Percentiles rank a stretch among this genome's conserved stretches.
phyloP scores from a whole-genome alignment of 2,888 invertebrate genomes.

The Nomada fucata region DNA sequence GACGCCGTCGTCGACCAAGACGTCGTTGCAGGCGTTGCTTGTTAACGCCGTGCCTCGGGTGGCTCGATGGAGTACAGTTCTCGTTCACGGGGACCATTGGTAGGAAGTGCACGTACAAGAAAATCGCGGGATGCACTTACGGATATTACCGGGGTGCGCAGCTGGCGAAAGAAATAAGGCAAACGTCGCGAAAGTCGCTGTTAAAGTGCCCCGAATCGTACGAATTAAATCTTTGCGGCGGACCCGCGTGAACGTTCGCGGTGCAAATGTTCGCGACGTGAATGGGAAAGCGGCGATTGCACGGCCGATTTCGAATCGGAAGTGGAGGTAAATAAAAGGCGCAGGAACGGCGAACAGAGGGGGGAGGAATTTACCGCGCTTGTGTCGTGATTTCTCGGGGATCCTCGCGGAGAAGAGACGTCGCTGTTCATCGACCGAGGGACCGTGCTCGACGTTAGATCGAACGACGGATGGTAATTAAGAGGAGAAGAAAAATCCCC shows the following conservation, averaged over 20 bases:
- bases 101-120: conserved; percentile 64
- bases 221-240: conserved; percentile 58
- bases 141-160: conserved; percentile 69
- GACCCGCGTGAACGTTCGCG: conserved; percentile 1
- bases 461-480: conserved; percentile 48
- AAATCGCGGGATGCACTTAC: conserved; percentile 76
- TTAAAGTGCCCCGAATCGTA: conserved; percentile 6
- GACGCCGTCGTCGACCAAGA: conserved; percentile 44
- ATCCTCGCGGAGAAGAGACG: conserved; percentile 3
- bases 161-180: conserved; percentile 37
- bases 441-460: conserved; percentile 5
- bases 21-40: conserved; percentile 71
- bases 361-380: no score
- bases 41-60: conserved; percentile 71
- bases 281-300: conserved; percentile 4
- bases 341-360: neutral
- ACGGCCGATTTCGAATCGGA: conserved; percentile 31
- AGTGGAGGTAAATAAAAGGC: neutral
- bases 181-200: conserved; percentile 7
- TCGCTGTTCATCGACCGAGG: conserved; percentile 19
- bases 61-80: conserved; percentile 57
- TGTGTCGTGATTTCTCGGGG: conserved; percentile 8
- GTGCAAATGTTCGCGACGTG: conserved; percentile 15
- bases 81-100: conserved; percentile 51
- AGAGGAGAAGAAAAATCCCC: conserved; percentile 54